These are phyloP conservation scores for Euschistus heros DNA, from an alignment of 1,140 invertebrate genomes.

Conservation along the genomic window DNA sequence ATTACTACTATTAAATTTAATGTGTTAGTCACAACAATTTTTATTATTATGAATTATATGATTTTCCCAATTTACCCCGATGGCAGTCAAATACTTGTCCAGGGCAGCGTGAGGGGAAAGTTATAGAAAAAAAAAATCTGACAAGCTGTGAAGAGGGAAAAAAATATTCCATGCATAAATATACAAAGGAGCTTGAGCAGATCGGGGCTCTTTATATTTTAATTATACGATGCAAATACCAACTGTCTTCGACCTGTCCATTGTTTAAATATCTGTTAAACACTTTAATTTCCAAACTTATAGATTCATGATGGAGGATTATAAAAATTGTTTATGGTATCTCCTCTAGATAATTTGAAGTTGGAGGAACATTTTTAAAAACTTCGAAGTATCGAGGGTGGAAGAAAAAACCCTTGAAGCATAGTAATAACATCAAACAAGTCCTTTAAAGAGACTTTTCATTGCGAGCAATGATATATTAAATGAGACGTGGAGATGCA, in stretches of 20 bases:
- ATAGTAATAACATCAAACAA: too few species aligned
- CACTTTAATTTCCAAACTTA: not conserved
- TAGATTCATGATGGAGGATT: not conserved
- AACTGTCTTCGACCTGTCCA: not conserved
- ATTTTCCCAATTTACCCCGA: too few species aligned
- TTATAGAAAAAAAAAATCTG: conserved; percentile 4
- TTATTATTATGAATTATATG: too few species aligned
- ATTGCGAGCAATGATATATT: too few species aligned
- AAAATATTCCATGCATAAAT: conserved; percentile 25
- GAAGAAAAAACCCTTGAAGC: too few species aligned
- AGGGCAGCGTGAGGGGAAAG: not conserved
- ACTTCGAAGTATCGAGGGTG: too few species aligned
- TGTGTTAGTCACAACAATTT: too few species aligned
- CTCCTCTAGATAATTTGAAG: too few species aligned
- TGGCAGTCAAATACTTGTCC: not conserved
- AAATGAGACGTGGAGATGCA: too few species aligned
- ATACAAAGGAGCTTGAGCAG: not conserved
- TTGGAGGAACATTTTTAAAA: too few species aligned
- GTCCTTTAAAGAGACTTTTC: too few species aligned
- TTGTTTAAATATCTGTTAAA: conserved; percentile 10
- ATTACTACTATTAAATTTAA: too few species aligned
- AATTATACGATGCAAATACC: conserved; percentile 24
- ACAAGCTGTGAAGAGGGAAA: conserved; percentile 4
- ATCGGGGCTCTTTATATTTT: conserved; percentile 10
- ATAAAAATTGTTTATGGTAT: not conserved